These are phyloP conservation scores for Serrognathus titanus DNA, from an alignment of 2,888 invertebrate genomes.

Conservation along the genomic window DNA sequence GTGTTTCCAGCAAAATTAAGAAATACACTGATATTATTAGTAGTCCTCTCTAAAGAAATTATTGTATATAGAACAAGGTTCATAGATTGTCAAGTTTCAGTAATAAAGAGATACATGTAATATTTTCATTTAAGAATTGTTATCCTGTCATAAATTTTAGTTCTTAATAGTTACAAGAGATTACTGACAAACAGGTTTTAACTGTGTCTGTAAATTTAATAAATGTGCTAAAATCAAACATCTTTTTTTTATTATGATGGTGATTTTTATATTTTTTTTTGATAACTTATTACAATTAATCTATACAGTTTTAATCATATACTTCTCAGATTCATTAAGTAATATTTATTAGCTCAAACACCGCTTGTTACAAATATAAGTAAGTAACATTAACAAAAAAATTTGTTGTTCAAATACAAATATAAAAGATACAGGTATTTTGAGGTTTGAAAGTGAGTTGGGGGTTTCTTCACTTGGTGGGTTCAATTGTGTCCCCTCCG, in stretches of 20 bases:
- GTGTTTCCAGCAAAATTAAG: conserved; percentile 88
- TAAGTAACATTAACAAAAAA: neutral
- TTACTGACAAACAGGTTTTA: neutral
- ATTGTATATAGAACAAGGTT: neutral
- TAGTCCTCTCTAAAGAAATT: conserved; percentile 61
- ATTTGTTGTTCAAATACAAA: neutral
- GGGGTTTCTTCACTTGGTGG: conserved; percentile 44
- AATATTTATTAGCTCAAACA: conserved; percentile 1
- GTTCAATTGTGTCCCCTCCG: conserved; percentile 94
- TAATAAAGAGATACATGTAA: too few relatives aligned
- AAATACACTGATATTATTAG: conserved; percentile 81
- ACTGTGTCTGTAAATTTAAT: neutral
- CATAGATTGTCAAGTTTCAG: too few relatives aligned
- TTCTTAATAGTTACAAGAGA: neutral
- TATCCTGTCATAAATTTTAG: too few relatives aligned
- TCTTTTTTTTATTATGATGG: too few relatives aligned
- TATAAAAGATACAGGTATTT: neutral
- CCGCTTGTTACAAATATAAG: neutral
- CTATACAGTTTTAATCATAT: neutral
- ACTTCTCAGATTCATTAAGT: neutral
- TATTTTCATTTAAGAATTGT: too few relatives aligned
- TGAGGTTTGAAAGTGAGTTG: neutral
- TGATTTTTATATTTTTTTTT: too few relatives aligned
- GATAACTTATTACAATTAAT: too few relatives aligned
- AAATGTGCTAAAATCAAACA: too few relatives aligned